Evolutionary conservation across 2,113 vertebrate genomes (phyloP).

Genomic region (Oceanodroma tethys): DNA sequence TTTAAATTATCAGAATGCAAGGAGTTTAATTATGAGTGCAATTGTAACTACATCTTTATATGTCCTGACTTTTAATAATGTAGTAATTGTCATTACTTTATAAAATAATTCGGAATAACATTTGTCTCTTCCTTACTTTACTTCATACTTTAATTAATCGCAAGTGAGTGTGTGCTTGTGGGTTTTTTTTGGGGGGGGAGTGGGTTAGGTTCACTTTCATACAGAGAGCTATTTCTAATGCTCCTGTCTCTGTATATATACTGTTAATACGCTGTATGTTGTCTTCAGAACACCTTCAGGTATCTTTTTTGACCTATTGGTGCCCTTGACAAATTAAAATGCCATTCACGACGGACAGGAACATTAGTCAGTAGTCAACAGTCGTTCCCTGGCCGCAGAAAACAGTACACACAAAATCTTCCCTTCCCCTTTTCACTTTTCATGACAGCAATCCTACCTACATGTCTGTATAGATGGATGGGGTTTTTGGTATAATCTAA

Average conservation of each 20-base stretch:
- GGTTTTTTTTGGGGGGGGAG: accelerated
- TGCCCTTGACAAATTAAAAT: constrained; percentile 60
- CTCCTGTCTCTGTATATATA: neutral
- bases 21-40: neutral
- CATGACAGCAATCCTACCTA: neutral
- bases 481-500: neutral
- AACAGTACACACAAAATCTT: neutral
- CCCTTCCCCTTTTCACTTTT: neutral
- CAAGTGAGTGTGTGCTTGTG: neutral
- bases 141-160: neutral
- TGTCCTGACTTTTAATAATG: neutral
- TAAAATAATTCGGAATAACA: neutral
- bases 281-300: constrained; percentile 39
- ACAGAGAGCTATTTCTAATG: neutral
- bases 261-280: neutral
- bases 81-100: neutral
- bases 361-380: constrained; percentile 37
- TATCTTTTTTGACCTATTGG: constrained; percentile 60
- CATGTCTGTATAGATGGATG: neutral
- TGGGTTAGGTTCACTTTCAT: neutral
- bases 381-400: neutral
- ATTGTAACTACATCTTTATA: neutral
- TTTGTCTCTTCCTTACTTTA: neutral
- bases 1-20: neutral
- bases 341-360: constrained; percentile 26